Evolutionary conservation across 1,140 invertebrate species (phyloP).

Genomic region (Pantala flavescens): DNA sequence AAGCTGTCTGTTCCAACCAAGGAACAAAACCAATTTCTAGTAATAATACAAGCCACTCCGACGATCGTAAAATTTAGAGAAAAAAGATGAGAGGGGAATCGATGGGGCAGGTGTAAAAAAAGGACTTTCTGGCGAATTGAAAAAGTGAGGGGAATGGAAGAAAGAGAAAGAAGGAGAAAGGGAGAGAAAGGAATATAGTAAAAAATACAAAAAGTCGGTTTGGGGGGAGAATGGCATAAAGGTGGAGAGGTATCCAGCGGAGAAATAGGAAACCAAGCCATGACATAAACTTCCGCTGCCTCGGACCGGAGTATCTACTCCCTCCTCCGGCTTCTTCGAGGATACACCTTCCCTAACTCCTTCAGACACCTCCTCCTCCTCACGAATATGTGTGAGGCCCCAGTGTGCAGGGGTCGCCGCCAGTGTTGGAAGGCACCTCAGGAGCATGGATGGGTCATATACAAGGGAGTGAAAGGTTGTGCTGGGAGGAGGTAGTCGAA

Average conservation of each 20-base stretch:
- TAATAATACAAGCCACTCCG: background rate
- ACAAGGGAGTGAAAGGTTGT: background rate
- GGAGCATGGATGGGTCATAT: conserved; percentile 1
- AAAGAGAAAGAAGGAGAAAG: background rate
- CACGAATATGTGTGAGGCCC: conserved; percentile 3
- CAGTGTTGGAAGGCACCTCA: background rate
- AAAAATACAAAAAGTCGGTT: background rate
- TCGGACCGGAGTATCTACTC: background rate
- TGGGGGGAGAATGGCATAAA: background rate
- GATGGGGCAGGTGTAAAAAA: background rate
- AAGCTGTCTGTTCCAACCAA: no score
- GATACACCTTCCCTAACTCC: background rate
- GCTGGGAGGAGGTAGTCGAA: background rate
- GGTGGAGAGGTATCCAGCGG: background rate
- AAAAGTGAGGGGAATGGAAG: background rate
- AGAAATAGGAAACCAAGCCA: conserved; percentile 9
- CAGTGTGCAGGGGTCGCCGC: background rate
- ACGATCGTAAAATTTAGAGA: background rate
- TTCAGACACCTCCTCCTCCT: background rate
- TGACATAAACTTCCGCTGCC: conserved; percentile 4
- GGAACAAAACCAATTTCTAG: background rate
- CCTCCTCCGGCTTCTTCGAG: background rate
- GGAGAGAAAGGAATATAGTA: background rate
- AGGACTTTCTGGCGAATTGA: background rate
- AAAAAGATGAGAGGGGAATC: background rate